A percentile compares a stretch with the other conserved stretches of the same genome.
Evolutionary conservation across 2,888 invertebrate genomes (phyloP).

Genomic region (Brachyptera risi): DNA sequence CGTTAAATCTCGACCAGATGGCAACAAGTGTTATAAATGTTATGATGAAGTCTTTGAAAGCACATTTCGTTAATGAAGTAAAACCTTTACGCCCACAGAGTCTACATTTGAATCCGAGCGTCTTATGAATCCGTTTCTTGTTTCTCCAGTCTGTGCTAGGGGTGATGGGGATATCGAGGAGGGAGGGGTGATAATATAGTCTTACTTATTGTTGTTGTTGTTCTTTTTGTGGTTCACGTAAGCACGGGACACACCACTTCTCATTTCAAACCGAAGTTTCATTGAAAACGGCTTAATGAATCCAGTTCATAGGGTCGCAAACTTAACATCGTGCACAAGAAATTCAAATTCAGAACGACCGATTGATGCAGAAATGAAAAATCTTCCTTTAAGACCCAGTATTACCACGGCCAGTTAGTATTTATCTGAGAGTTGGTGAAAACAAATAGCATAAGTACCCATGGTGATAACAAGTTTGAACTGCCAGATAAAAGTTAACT

Average conservation of each 20-base stretch:
- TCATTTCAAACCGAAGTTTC: not conserved
- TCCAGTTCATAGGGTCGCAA: not conserved
- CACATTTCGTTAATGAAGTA: not conserved
- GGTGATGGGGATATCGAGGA: not conserved
- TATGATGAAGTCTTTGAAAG: too few relatives aligned
- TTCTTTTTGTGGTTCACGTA: conserved; percentile 4
- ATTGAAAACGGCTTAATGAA: conserved; percentile 1
- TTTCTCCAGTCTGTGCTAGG: not conserved
- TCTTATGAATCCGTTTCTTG: not conserved
- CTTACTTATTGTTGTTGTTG: conserved; percentile 12
- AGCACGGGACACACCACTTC: conserved; percentile 6
- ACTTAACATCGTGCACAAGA: not conserved
- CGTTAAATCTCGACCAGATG: too few relatives aligned
- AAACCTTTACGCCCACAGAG: not conserved
- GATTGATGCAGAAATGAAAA: too few relatives aligned
- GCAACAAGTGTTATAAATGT: too few relatives aligned
- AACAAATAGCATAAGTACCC: too few relatives aligned
- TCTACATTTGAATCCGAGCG: too few relatives aligned
- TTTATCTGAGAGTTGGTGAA: too few relatives aligned
- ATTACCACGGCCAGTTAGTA: too few relatives aligned
- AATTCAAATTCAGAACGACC: too few relatives aligned
- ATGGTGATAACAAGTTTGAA: too few relatives aligned
- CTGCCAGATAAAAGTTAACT: too few relatives aligned
- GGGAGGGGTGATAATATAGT: not conserved
- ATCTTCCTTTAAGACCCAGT: too few relatives aligned